Base-by-base conservation (phyloP, 2,113 vertebrate species). In the Lophotis ruficrista region DNA sequence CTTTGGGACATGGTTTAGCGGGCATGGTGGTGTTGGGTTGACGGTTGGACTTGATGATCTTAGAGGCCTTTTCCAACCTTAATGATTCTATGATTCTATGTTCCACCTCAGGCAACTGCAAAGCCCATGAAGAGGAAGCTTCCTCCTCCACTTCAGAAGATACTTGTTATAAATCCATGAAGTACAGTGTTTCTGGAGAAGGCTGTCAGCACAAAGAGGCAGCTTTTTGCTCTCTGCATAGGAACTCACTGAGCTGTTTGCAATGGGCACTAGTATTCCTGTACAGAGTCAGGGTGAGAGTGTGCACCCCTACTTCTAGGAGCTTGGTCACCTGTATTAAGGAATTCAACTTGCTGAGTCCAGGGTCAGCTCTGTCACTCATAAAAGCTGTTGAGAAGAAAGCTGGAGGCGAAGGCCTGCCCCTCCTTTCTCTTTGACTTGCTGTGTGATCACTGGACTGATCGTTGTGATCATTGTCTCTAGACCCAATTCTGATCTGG, bases 261-360 rank as follows among this genome's bases (percentile, higher is more conserved):
- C 20, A 61, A 22, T 6, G 4, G 11, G 22, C 43, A 47, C 27
- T 0, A 3, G 8, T 61, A 61, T 72, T 81, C 41, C 25, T 58
- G 6, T 66, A 18, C 19, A 27, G 9, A 19, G 43, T 47, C 43
- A 43, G 77, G 43, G 25, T 30, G 22, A 43, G 43, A 50, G 11
- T 2, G 4, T 3, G 3, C 18, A 3, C 10, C 7, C 35, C 5
- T 3, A 10, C 31, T 66, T 58, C 68, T 27, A 31, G 37, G 37
- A 73, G 21, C 58, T 43, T 65, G 30, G 13, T 57, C 43, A 35
- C 11, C 30, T 73, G n/a, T 9, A 6, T 57, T 65, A 50, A 15
- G 16, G 35, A 58, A 9, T 57, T 80, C 41, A 66, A 19, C 41
- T 48, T 31, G 31, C 62, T 57, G 43, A 66, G 43, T 12, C 43